A percentile compares a stretch with the other conserved stretches of the same genome.
These are phyloP conservation scores for Diabrotica balteata DNA, from an alignment of 2,888 invertebrate genomes.

Conservation along the genomic window DNA sequence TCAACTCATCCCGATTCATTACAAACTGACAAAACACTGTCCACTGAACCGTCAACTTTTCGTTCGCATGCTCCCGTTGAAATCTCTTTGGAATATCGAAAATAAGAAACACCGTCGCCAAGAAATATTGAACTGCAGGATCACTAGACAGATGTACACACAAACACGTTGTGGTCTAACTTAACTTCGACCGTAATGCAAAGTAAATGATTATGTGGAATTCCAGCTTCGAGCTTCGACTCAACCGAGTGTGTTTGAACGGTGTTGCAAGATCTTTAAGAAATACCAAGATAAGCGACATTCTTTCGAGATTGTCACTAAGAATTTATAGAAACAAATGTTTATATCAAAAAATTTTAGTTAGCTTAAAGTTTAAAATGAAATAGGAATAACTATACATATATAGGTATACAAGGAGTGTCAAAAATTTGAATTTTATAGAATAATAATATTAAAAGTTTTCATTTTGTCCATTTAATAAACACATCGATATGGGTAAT, in stretches of 20 bases:
- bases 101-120: neutral
- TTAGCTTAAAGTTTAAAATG: too few relatives aligned
- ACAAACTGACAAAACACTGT: neutral
- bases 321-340: too few relatives aligned
- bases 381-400: too few relatives aligned
- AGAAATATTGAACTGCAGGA: neutral
- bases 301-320: too few relatives aligned
- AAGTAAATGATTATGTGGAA: slow-evolving; percentile 49
- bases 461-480: too few relatives aligned
- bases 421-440: too few relatives aligned
- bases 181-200: slow-evolving; percentile 46
- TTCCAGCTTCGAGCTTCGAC: slow-evolving; percentile 45
- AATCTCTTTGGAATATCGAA: slow-evolving; percentile 14
- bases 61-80: slow-evolving; percentile 18
- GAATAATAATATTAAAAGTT: too few relatives aligned
- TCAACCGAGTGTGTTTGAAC: slow-evolving; percentile 28
- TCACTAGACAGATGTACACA: slow-evolving; percentile 9
- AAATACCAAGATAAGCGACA: too few relatives aligned
- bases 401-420: too few relatives aligned
- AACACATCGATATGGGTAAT: too few relatives aligned
- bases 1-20: neutral
- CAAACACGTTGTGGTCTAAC: slow-evolving; percentile 24
- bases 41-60: slow-evolving; percentile 9
- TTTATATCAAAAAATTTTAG: too few relatives aligned
- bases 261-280: slow-evolving; percentile 8